Percentiles rank a stretch among this genome's conserved stretches.
phyloP scores from a whole-genome alignment of 2,888 invertebrate genomes.

The Sarcophaga caerulescens region DNA sequence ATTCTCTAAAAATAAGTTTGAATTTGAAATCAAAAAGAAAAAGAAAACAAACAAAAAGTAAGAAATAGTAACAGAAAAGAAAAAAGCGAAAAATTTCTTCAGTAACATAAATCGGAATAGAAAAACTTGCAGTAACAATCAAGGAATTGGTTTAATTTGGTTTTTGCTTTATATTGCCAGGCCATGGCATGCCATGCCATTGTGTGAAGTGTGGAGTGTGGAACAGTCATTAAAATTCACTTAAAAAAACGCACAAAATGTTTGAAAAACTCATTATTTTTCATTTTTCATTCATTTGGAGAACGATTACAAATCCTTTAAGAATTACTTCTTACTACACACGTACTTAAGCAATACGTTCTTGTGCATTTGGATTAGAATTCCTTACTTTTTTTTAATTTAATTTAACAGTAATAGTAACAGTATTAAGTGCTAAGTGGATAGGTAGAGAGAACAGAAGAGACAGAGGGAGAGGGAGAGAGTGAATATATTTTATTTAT shows the following conservation, averaged over 20 bases:
- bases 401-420: too few relatives aligned
- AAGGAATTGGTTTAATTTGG: too few relatives aligned
- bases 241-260: constrained; percentile 58
- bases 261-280: constrained; percentile 58
- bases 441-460: too few relatives aligned
- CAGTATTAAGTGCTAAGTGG: too few relatives aligned
- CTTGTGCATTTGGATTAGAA: constrained; percentile 2
- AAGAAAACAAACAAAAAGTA: neutral
- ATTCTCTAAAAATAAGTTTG: neutral
- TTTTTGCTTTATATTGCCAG: too few relatives aligned
- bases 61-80: too few relatives aligned
- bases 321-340: neutral
- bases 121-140: too few relatives aligned
- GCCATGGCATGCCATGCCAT: too few relatives aligned
- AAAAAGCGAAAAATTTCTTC: too few relatives aligned
- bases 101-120: too few relatives aligned
- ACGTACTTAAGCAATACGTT: constrained; percentile 24
- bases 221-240: constrained; percentile 63
- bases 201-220: neutral
- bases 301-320: constrained; percentile 17
- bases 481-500: constrained; percentile 21
- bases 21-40: constrained; percentile 1
- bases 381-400: neutral
- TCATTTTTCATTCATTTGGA: constrained; percentile 37
- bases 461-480: too few relatives aligned